These are phyloP conservation scores for Gobius niger DNA, from an alignment of 2,113 vertebrate genomes.

Conservation along the genomic window DNA sequence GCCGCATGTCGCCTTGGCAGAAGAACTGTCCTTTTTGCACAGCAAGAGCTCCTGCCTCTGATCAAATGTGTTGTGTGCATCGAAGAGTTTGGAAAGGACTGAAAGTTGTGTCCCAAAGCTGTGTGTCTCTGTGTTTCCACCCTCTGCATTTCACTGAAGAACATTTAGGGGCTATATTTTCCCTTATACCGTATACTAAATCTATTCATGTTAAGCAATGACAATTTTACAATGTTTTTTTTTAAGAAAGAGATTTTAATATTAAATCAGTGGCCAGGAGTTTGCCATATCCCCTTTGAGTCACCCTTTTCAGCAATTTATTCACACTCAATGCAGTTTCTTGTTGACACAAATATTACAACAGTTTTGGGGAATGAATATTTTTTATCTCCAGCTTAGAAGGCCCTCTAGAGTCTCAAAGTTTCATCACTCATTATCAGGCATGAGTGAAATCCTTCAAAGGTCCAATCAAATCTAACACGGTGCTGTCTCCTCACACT, in stretches of 20 bases:
- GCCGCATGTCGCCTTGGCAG: slow-evolving; percentile 69
- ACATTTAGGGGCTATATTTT: background rate
- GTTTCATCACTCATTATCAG: background rate
- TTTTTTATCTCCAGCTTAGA: background rate
- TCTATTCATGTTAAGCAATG: too few species aligned
- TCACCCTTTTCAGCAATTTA: too few species aligned
- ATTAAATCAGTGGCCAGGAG: too few species aligned
- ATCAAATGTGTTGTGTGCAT: slow-evolving; percentile 52
- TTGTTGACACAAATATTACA: too few species aligned
- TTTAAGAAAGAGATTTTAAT: too few species aligned
- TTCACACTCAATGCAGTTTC: too few species aligned
- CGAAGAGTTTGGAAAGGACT: slow-evolving; percentile 5
- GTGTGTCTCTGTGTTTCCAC: slow-evolving; percentile 29
- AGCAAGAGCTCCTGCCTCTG: slow-evolving; percentile 53
- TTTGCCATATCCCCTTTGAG: too few species aligned
- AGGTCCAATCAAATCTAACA: slow-evolving; percentile 31
- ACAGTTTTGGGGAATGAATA: too few species aligned
- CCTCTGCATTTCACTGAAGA: slow-evolving; percentile 20
- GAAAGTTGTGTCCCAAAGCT: slow-evolving; percentile 14
- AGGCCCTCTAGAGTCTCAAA: background rate
- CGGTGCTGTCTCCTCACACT: slow-evolving; percentile 60
- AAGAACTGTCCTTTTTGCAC: slow-evolving; percentile 63
- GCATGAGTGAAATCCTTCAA: slow-evolving; percentile 27
- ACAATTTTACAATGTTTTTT: too few species aligned
- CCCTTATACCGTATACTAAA: background rate